These are phyloP conservation scores for Mohoua ochrocephala DNA, from an alignment of 2,113 vertebrate genomes.

Conservation along the genomic window DNA sequence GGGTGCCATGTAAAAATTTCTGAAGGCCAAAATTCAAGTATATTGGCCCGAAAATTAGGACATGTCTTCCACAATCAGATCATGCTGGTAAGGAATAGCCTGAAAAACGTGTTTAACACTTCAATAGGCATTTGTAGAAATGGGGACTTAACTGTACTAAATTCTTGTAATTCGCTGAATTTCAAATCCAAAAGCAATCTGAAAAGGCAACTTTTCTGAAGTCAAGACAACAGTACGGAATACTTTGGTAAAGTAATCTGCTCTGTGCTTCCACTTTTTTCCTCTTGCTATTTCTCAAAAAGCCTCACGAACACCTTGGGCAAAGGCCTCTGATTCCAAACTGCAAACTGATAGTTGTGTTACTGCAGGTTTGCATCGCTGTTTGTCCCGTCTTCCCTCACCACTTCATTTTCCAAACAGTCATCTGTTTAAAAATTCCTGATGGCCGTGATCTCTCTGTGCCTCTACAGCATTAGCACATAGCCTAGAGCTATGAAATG, in stretches of 20 bases:
- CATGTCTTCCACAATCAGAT: neutral
- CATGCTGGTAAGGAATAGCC: neutral
- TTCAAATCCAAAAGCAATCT: neutral
- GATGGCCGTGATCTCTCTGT: neutral
- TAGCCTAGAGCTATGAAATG: neutral
- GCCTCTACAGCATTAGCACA: neutral
- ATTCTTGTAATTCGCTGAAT: neutral
- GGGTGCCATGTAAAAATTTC: neutral
- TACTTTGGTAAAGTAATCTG: neutral
- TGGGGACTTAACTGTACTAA: neutral
- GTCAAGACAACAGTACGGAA: neutral
- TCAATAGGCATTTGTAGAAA: neutral
- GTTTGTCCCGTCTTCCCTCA: neutral
- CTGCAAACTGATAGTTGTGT: neutral
- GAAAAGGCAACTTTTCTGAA: neutral
- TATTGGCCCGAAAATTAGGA: neutral
- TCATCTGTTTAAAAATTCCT: constrained; percentile 9
- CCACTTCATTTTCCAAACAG: neutral
- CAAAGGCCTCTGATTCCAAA: neutral
- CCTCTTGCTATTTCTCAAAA: neutral
- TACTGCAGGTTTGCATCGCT: neutral
- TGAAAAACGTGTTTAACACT: neutral
- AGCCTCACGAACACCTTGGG: neutral
- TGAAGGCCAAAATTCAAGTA: neutral
- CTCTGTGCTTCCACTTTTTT: neutral